Base-by-base conservation (phyloP, 2,113 vertebrate genomes). In the Amphiprion percula region DNA sequence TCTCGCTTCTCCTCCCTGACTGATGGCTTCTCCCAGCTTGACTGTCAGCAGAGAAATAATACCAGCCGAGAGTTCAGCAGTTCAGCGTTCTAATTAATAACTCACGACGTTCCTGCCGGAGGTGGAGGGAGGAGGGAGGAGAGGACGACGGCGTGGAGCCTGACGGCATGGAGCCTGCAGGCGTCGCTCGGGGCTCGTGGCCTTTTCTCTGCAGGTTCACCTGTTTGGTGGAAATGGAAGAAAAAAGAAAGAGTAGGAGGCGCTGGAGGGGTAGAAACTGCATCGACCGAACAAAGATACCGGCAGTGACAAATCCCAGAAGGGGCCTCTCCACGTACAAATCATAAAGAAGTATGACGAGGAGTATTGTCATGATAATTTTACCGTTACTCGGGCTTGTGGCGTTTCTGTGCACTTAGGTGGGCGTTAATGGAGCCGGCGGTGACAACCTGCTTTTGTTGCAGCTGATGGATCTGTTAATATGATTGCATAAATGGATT, bases 51-150 rank as follows among this genome's bases (percentile, higher is more conserved):
- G 47, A 1, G 10, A 55, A 62, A 90, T 83, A 81, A 89, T 65
- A 75, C 77, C 74, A 86, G 83, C 74, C 11, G 26, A 46, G 82
- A 70, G 90, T 90, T 92, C 88, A 88, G 69, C 58, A 90, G 91
- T 92, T 91, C 88, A 90, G 17, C 0, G 2, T 63, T 74, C 39
- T 84, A 64, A 88, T 90, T 77, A 88, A 90, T 89, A 65, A 90
- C 77, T 65, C 80, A 70, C 49, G 65, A 0, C 28, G n/a, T 75
- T 15, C 83, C 79, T 26, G 76, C 83, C 76, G 78, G 71, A 68
- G 49, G 49, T 5, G 14, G 47, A 5, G 1, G 16, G 47, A 15
- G 49, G 49, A 2, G 49, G 49, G 49, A 6, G 30, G 19, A 23
- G 49, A 37, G 44, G 10, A 12, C 1, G 63, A 44, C 54, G 47